These are phyloP conservation scores for Parasteatoda tepidariorum DNA, from an alignment of 1,140 invertebrate genomes.

Conservation along the genomic window DNA sequence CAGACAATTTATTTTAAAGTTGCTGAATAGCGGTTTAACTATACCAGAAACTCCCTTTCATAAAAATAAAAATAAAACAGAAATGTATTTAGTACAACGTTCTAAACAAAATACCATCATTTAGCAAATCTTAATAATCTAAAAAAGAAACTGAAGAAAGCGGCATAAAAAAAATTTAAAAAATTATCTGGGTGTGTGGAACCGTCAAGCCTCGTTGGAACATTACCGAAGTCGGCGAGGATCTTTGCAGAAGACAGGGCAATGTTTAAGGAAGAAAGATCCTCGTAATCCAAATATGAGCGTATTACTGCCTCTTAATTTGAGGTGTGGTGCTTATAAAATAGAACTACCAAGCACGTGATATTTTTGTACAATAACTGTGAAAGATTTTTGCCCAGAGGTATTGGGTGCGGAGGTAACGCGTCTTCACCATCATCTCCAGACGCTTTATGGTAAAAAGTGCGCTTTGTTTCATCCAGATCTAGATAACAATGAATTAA, in stretches of 20 bases:
- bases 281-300: slow-evolving; percentile 47
- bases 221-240: slow-evolving; percentile 28
- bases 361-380: slow-evolving; percentile 46
- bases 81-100: background rate
- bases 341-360: slow-evolving; percentile 37
- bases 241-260: background rate
- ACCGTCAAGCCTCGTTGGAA: slow-evolving; percentile 34
- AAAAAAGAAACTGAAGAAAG: no score
- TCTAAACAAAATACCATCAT: background rate
- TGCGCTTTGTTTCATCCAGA: slow-evolving; percentile 37
- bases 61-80: background rate
- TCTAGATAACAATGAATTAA: background rate
- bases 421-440: background rate
- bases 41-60: no score
- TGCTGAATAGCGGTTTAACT: no score
- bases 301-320: slow-evolving; percentile 52
- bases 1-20: no score
- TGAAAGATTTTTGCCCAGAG: slow-evolving; percentile 12
- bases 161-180: slow-evolving; percentile 4
- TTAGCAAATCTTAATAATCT: slow-evolving; percentile 43
- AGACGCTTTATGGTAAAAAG: slow-evolving; percentile 17
- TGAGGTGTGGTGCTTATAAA: slow-evolving; percentile 41
- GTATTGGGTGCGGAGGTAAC: slow-evolving; percentile 34
- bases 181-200: slow-evolving; percentile 38
- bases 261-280: background rate